Base-by-base conservation (phyloP, 2,888 invertebrate species). In the Palloptera scutellata region DNA sequence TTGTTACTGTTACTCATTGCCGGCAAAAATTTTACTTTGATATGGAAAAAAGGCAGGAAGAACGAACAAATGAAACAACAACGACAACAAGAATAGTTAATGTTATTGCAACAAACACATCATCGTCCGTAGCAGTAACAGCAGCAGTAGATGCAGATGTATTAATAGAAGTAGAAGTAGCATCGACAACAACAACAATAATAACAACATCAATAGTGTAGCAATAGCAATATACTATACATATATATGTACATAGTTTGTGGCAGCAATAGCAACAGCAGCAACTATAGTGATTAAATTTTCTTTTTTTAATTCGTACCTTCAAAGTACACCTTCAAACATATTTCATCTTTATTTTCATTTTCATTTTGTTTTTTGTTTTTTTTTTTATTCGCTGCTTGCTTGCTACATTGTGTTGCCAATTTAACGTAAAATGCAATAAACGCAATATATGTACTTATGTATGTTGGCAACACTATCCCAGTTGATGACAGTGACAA, bases 271-370 rank as follows among this genome's bases (percentile, higher is more conserved):
- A 15, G 19, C 61, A 15, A n/a, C 57, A 61, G n/a, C 40, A 17
- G 52, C 30, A 17, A 45, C 30, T 12, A 43, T 54, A 20, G 20
- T 55, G 53, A 53, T 40, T 45, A 45, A n/a, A n/a, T n/a, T n/a
- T n/a, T n/a, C 45, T 40, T 17, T 12, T 1, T 41, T n/a, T 64
- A 55, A 40, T 3, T 41, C 57, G 17, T 40, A 57, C 41, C 57
- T 51, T 30, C 43, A 55, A 48, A 63, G 45, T 41, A 51, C 17
- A 17, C 10, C 40, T 41, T 52, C 52, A 42, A 64, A 52, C 42
- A 53, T 52, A 52, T 20, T 51, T 20, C 52, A 52, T 2, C n/a
- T 30, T 4, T 6, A 30, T 30, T 4, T 30, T 30, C n/a, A 45
- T 45, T 13, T 45, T 45, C 13, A 12, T 45, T 45, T n/a, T n/a